These are phyloP conservation scores for Drosophila nr. perissopoda DNA, from an alignment of 2,888 invertebrate genomes.

Conservation along the genomic window DNA sequence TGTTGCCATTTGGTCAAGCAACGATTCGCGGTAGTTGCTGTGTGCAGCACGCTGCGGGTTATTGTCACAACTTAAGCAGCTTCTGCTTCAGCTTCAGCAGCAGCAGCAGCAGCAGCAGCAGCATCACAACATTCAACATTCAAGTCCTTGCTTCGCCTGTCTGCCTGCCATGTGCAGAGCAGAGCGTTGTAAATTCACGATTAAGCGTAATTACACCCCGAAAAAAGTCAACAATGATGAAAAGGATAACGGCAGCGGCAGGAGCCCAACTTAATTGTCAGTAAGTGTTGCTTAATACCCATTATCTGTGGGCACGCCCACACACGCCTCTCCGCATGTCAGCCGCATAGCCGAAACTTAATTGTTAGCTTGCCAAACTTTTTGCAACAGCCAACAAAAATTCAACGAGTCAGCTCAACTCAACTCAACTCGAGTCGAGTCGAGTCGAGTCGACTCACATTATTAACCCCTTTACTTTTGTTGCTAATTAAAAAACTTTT, in stretches of 20 bases:
- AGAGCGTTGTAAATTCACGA: conserved; percentile 66
- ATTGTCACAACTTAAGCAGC: conserved; percentile 68
- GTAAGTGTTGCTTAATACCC: conserved; percentile 80
- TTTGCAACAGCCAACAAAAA: conserved; percentile 62
- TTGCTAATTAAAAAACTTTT: conserved; percentile 83
- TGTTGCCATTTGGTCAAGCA: conserved; percentile 44
- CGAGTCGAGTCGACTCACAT: conserved; percentile 44
- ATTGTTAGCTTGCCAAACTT: conserved; percentile 81
- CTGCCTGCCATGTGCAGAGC: conserved; percentile 53
- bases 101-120: background rate
- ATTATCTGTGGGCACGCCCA: conserved; percentile 68
- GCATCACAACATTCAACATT: background rate
- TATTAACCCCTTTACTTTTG: conserved; percentile 81
- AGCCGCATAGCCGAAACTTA: conserved; percentile 76
- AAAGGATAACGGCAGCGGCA: conserved; percentile 24
- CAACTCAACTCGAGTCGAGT: conserved; percentile 18
- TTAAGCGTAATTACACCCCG: conserved; percentile 79
- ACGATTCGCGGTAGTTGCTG: conserved; percentile 13
- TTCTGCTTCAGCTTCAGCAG: conserved; percentile 3
- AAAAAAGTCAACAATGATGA: conserved; percentile 72
- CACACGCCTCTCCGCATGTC: conserved; percentile 46
- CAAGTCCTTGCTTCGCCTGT: conserved; percentile 1
- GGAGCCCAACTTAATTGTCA: conserved; percentile 75
- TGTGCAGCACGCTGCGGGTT: conserved; percentile 61
- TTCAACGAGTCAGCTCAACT: conserved; percentile 41